Percentiles rank a stretch among this genome's conserved stretches.
These are phyloP conservation scores for Octonoba sinensis DNA, from an alignment of 2,888 invertebrate genomes.

Conservation along the genomic window DNA sequence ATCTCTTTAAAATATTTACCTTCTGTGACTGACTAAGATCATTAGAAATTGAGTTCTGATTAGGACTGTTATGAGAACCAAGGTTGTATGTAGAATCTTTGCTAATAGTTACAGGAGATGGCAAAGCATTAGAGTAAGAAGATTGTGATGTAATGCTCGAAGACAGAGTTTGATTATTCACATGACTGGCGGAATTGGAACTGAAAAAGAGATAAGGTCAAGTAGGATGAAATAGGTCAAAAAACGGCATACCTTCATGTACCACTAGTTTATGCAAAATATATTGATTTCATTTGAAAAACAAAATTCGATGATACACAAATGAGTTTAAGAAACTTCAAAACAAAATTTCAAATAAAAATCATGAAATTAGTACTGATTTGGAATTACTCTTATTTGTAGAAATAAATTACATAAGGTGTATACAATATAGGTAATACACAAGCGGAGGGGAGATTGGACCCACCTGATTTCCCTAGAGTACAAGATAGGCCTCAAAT, in stretches of 20 bases:
- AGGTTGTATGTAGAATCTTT: constrained; percentile 57
- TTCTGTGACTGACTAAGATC: constrained; percentile 63
- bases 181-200: constrained; percentile 47
- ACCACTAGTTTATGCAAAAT: no score
- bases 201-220: constrained; percentile 18
- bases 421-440: no score
- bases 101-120: constrained; percentile 61
- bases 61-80: constrained; percentile 51
- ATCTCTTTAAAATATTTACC: constrained; percentile 20
- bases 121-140: constrained; percentile 53
- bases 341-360: no score
- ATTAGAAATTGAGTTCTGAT: constrained; percentile 49
- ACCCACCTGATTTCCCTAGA: no score
- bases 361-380: no score
- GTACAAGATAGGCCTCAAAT: no score
- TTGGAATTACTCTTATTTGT: no score
- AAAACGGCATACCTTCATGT: no score
- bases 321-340: no score
- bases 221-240: neutral
- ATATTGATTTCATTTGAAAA: neutral
- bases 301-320: no score
- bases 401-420: no score
- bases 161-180: constrained; percentile 54
- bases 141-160: constrained; percentile 50
- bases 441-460: no score